These are phyloP conservation scores for Kryptolebias ocellatus DNA, from an alignment of 2,797 vertebrate species.

Conservation along the genomic window DNA sequence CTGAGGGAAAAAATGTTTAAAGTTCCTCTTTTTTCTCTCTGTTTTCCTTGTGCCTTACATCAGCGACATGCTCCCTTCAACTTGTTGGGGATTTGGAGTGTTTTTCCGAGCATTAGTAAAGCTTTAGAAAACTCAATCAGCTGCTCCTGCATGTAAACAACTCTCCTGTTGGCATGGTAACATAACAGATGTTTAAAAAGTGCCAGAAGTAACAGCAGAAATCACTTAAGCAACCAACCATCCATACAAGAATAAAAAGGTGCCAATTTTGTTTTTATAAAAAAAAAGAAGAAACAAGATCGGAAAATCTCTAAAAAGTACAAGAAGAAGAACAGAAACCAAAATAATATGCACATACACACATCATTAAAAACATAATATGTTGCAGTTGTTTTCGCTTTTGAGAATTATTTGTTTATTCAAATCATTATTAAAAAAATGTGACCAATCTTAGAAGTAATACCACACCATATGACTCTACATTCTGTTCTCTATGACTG, in stretches of 20 bases:
- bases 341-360: too few relatives aligned
- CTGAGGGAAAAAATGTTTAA: neutral
- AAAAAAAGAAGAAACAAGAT: too few relatives aligned
- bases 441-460: too few relatives aligned
- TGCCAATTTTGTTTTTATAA: neutral
- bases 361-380: too few relatives aligned
- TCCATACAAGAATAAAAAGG: neutral
- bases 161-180: neutral
- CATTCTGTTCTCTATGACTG: too few relatives aligned
- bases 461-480: too few relatives aligned
- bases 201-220: neutral
- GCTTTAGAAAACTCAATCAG: neutral
- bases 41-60: neutral
- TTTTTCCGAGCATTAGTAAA: neutral
- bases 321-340: too few relatives aligned
- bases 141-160: conserved; percentile 3
- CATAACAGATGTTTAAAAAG: neutral
- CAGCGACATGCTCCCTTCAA: neutral
- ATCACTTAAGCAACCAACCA: neutral
- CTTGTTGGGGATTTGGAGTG: neutral
- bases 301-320: too few relatives aligned
- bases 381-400: too few relatives aligned
- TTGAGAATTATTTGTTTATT: too few relatives aligned
- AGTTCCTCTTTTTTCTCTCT: neutral
- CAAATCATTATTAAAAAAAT: too few relatives aligned